These are phyloP conservation scores for Ennomos fuscantarius DNA, from an alignment of 2,888 invertebrate species.

Conservation along the genomic window DNA sequence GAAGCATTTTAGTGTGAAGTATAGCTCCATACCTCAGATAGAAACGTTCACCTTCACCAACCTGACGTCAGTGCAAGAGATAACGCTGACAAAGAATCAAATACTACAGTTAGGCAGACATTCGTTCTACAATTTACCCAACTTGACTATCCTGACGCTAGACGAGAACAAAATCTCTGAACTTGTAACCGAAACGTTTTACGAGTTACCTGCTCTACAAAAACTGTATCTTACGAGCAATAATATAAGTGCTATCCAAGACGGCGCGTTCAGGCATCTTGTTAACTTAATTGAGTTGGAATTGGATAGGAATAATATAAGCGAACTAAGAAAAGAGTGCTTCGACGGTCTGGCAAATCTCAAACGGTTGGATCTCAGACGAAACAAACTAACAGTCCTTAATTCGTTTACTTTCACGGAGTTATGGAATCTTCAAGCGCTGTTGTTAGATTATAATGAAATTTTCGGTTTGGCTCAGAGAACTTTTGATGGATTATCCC, in stretches of 20 bases:
- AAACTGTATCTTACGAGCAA: slow-evolving; percentile 94
- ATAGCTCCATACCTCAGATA: slow-evolving; percentile 89
- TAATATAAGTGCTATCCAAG: slow-evolving; percentile 93
- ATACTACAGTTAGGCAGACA: slow-evolving; percentile 88
- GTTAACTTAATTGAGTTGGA: slow-evolving; percentile 91
- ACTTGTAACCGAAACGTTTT: slow-evolving; percentile 90
- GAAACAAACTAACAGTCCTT: slow-evolving; percentile 90
- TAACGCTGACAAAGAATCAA: slow-evolving; percentile 89
- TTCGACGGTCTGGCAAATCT: slow-evolving; percentile 91
- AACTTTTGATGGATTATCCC: slow-evolving; percentile 90
- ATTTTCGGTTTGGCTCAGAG: slow-evolving; percentile 90
- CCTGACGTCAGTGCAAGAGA: slow-evolving; percentile 87
- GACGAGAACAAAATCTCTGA: slow-evolving; percentile 91
- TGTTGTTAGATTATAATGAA: slow-evolving; percentile 89
- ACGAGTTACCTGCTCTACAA: slow-evolving; percentile 88
- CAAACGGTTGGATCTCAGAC: slow-evolving; percentile 89
- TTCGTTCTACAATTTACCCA: slow-evolving; percentile 90
- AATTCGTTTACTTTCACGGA: slow-evolving; percentile 92
- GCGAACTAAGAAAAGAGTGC: slow-evolving; percentile 90
- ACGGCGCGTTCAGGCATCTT: slow-evolving; percentile 91
- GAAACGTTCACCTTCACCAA: slow-evolving; percentile 91
- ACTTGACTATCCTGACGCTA: slow-evolving; percentile 88
- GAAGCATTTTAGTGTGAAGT: slow-evolving; percentile 88
- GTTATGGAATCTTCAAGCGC: slow-evolving; percentile 89
- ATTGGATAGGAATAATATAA: slow-evolving; percentile 91